Conservation (phyloP, 2,888 invertebrate species). For the Helicoverpa assulta region DNA sequence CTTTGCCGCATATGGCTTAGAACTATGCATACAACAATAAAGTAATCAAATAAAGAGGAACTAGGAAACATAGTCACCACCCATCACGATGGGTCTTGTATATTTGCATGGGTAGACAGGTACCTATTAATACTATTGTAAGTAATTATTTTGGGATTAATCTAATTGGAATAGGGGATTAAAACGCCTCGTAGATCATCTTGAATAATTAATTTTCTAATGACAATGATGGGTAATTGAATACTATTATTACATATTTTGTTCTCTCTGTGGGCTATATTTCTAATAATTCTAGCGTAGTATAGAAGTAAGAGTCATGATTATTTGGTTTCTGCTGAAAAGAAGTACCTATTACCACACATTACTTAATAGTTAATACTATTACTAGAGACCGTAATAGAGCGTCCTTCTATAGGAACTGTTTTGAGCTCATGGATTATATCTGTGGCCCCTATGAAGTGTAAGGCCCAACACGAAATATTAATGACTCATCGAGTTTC, state of each 20-base stretch:
- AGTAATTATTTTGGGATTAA: no score
- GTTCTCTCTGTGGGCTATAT: not conserved
- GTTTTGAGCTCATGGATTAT: no score
- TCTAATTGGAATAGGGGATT: not conserved
- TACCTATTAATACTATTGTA: not conserved
- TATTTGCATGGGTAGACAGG: not conserved
- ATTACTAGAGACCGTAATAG: no score
- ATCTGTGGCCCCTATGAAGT: no score
- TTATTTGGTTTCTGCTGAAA: no score
- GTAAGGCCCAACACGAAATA: no score
- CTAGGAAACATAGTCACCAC: not conserved
- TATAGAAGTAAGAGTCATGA: no score
- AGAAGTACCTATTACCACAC: no score
- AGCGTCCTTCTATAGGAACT: no score
- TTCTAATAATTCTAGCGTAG: no score
- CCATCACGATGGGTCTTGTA: not conserved
- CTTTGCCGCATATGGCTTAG: conserved; percentile 36
- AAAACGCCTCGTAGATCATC: not conserved
- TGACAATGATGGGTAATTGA: not conserved
- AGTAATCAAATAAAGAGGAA: not conserved
- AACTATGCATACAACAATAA: conserved; percentile 24
- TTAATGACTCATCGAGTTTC: no score
- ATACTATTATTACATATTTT: not conserved
- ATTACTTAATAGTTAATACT: no score
- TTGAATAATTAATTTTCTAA: not conserved